Base-by-base conservation (phyloP, 2,797 vertebrate species). In the Chaunax sp. region DNA sequence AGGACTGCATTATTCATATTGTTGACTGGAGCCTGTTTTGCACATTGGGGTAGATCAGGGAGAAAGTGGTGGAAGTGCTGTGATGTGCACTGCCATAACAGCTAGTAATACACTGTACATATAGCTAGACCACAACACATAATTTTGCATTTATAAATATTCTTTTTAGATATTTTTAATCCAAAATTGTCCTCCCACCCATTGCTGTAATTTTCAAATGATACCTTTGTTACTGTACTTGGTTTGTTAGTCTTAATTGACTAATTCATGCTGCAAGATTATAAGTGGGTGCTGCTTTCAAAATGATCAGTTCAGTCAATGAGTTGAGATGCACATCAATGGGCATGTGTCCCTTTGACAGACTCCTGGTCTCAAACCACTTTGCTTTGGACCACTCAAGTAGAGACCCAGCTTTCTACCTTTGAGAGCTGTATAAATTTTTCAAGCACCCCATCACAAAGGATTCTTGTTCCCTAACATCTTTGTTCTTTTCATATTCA, bases 1-100 rank as follows among this genome's bases (percentile, higher is more conserved):
- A 75, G 70, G 83, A 47, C 82, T 94, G 86, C 85, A 93, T 93
- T 92, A 93, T 93, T 94, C 89, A 93, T 92, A 74, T 72, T 88
- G 88, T 92, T 89, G 90, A 91, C 88, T 82, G 73, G 72, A 89
- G 85, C 78, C 83, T 84, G 71, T 87, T 85, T 82, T 88, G 85
- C 88, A 89, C 88, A 78, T 79, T 71, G 77, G 80, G 72, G 55
- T 64, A 59, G 69, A 77, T 65, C 46, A 35, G 60, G 78, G 79
- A 83, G 83, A 85, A 87, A 86, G 89, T 81, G 74, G 59, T 80
- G 25, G 71, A 80, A 76, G 77, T 80, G 64, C 72, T 64, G 67
- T 78, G 75, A 72, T 15, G 35, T 77, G 63, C 63, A 51, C 14
- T 2, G 33, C 25, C 38, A 23, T 50, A 75, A 63, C 57, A 38